Evolutionary conservation across 2,113 vertebrate genomes (phyloP).

Genomic region (Hippocampus guttulatus): DNA sequence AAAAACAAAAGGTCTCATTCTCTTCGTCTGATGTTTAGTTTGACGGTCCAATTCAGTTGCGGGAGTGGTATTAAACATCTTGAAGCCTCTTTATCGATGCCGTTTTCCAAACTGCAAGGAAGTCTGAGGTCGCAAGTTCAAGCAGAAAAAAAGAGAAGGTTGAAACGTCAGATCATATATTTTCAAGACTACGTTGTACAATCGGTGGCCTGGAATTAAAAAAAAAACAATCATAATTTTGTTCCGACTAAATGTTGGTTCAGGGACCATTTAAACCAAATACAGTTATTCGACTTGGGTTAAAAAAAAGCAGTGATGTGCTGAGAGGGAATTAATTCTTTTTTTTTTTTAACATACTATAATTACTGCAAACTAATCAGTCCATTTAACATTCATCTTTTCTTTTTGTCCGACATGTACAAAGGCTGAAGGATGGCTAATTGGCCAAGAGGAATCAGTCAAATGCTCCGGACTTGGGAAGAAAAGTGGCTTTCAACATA

Average conservation of each 20-base stretch:
- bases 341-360: constrained; percentile 18
- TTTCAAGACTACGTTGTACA: too few relatives aligned
- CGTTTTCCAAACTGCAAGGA: too few relatives aligned
- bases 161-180: too few relatives aligned
- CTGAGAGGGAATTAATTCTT: neutral
- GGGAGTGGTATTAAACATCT: too few relatives aligned
- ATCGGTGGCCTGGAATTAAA: too few relatives aligned
- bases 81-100: too few relatives aligned
- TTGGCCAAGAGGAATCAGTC: constrained; percentile 60
- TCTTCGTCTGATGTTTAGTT: too few relatives aligned
- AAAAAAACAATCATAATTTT: too few relatives aligned
- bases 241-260: neutral
- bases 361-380: constrained; percentile 66
- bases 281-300: neutral
- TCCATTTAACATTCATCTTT: constrained; percentile 56
- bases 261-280: neutral
- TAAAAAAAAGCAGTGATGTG: constrained; percentile 35
- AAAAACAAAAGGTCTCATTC: too few relatives aligned
- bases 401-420: constrained; percentile 60
- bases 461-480: constrained; percentile 46
- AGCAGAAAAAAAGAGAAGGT: too few relatives aligned
- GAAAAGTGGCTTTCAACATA: constrained; percentile 63
- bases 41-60: too few relatives aligned
- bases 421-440: constrained; percentile 65
- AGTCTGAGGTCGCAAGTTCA: too few relatives aligned